phyloP scores from a whole-genome alignment of 2,113 vertebrate species.

The Phoxinus phoxinus region DNA sequence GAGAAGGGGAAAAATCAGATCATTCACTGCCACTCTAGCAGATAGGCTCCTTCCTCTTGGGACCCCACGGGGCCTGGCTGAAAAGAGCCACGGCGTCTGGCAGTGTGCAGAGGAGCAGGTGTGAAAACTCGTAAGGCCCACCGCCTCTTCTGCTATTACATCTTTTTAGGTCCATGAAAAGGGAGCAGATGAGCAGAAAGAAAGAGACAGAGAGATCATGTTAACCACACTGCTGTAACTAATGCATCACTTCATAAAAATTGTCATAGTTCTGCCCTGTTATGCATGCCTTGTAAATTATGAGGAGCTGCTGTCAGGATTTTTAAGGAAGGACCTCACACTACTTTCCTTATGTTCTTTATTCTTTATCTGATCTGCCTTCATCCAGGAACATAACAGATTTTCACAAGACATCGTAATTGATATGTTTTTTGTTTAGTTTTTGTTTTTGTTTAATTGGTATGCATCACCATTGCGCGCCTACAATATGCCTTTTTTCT shows the following conservation, averaged over 20 bases:
- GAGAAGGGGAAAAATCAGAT: constrained; percentile 55
- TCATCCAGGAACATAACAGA: too few species aligned
- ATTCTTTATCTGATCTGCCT: not conserved
- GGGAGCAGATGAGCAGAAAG: constrained; percentile 57
- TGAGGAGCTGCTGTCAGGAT: constrained; percentile 52
- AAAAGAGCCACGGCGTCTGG: constrained; percentile 70
- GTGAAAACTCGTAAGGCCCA: constrained; percentile 72
- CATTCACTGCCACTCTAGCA: constrained; percentile 74
- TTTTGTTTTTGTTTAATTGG: not conserved
- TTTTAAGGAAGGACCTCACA: not conserved
- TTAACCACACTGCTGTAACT: constrained; percentile 70
- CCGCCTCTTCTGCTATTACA: constrained; percentile 73
- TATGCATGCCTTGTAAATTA: constrained; percentile 69
- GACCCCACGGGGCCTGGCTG: constrained; percentile 65
- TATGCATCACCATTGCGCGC: not conserved
- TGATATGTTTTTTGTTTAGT: not conserved
- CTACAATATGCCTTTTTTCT: not conserved
- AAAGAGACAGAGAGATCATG: constrained; percentile 57
- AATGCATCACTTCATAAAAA: constrained; percentile 73
- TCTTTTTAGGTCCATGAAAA: constrained; percentile 73
- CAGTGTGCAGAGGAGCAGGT: constrained; percentile 72
- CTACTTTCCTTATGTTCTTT: not conserved
- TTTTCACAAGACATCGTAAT: not conserved
- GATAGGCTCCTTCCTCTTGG: constrained; percentile 70
- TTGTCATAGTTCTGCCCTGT: constrained; percentile 65